A percentile compares a stretch with the other conserved stretches of the same genome.
Evolutionary conservation across 2,113 vertebrate genomes (phyloP).

Genomic region (Piprites chloris): DNA sequence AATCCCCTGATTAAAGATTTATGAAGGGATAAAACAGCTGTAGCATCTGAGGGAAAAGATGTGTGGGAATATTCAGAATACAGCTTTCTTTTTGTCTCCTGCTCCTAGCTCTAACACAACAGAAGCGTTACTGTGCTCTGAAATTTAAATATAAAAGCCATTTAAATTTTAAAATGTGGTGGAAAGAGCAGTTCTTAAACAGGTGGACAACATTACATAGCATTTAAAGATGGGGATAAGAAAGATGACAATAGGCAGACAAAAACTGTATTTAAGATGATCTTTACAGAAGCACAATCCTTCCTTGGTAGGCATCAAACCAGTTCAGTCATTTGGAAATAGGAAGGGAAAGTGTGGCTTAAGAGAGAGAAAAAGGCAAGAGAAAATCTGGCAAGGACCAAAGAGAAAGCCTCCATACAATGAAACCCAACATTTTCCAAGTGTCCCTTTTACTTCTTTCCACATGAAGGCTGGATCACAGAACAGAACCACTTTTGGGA

Average conservation of each 20-base stretch:
- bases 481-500: neutral
- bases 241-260: neutral
- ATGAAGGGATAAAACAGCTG: constrained; percentile 16
- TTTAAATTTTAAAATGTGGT: neutral
- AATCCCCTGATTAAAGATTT: constrained; percentile 44
- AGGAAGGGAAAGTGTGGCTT: neutral
- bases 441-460: neutral
- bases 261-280: neutral
- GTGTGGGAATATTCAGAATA: constrained; percentile 47
- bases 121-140: neutral
- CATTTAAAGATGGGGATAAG: neutral
- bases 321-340: neutral
- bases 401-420: neutral
- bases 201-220: neutral
- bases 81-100: neutral
- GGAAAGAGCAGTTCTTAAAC: neutral
- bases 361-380: neutral
- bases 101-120: neutral
- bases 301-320: neutral
- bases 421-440: neutral
- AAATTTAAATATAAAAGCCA: constrained; percentile 30
- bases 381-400: neutral
- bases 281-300: neutral
- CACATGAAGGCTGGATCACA: neutral
- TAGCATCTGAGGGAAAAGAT: constrained; percentile 2